Evolutionary conservation across 2,797 vertebrate species (phyloP).

Genomic region (Cygnus olor): DNA sequence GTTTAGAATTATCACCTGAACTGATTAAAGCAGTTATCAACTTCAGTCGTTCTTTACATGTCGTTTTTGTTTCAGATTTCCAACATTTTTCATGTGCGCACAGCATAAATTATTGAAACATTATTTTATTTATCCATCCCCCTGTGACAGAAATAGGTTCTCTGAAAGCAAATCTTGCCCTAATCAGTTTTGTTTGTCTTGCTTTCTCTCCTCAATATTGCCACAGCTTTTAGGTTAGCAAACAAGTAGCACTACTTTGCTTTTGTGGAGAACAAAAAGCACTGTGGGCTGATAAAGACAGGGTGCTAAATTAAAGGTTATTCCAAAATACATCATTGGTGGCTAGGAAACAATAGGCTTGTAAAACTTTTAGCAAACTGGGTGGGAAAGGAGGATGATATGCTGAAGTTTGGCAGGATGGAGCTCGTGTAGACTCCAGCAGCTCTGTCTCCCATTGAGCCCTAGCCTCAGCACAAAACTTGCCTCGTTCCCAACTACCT

Average conservation of each 20-base stretch:
- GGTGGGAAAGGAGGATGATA: background rate
- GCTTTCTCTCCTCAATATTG: constrained; percentile 65
- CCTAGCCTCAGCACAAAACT: background rate
- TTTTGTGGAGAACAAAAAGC: constrained; percentile 52
- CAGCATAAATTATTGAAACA: constrained; percentile 79
- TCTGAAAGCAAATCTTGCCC: constrained; percentile 72
- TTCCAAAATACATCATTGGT: background rate
- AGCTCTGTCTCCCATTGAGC: background rate
- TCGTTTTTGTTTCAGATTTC: constrained; percentile 60
- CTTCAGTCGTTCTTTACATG: constrained; percentile 55
- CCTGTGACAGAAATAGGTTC: constrained; percentile 75
- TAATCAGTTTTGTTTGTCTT: constrained; percentile 75
- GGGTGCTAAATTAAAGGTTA: constrained; percentile 58
- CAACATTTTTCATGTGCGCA: constrained; percentile 32
- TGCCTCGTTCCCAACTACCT: background rate
- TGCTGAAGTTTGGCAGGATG: background rate
- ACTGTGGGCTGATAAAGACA: constrained; percentile 51
- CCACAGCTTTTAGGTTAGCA: constrained; percentile 34
- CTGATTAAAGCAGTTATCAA: constrained; percentile 72
- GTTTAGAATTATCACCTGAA: constrained; percentile 72
- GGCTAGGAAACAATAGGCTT: constrained; percentile 37
- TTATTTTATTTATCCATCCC: constrained; percentile 77
- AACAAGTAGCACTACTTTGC: constrained; percentile 36
- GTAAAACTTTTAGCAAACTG: background rate
- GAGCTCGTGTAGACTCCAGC: background rate